phyloP scores from a whole-genome alignment of 2,888 invertebrate genomes.

The Creontiades dilutus region DNA sequence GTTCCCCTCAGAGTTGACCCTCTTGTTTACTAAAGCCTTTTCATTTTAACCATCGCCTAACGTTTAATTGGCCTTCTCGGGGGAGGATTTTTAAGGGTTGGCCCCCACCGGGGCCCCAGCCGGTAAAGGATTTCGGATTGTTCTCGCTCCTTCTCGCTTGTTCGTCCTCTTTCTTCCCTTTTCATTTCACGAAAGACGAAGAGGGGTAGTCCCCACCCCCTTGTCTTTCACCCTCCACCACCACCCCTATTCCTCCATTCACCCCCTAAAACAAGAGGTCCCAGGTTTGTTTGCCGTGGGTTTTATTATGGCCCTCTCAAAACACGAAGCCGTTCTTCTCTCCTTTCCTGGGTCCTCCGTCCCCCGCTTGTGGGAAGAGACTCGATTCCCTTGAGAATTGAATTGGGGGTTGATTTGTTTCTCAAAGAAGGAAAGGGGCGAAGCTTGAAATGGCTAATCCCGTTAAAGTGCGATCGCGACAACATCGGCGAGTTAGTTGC shows the following conservation, averaged over 20 bases:
- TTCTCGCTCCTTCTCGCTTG: neutral
- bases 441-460: neutral
- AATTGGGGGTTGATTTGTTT: neutral
- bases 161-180: neutral
- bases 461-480: neutral
- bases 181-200: conserved; percentile 37
- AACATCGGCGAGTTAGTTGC: neutral
- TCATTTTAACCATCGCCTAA: conserved; percentile 68
- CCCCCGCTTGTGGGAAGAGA: neutral
- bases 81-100: conserved; percentile 32
- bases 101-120: neutral
- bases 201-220: neutral
- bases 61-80: conserved; percentile 69
- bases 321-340: conserved; percentile 43
- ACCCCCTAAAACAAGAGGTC: conserved; percentile 15
- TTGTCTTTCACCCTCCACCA: no score
- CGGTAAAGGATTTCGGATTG: conserved; percentile 32
- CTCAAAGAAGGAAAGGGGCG: neutral
- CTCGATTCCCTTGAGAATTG: conserved; percentile 42
- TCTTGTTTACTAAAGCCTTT: conserved; percentile 67
- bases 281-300: conserved; percentile 57
- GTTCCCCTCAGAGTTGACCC: conserved; percentile 56
- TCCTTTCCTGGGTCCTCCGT: neutral
- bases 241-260: neutral
- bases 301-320: conserved; percentile 57